Evolutionary conservation across 2,888 invertebrate genomes (phyloP).

Genomic region (Piscicola geometra): DNA sequence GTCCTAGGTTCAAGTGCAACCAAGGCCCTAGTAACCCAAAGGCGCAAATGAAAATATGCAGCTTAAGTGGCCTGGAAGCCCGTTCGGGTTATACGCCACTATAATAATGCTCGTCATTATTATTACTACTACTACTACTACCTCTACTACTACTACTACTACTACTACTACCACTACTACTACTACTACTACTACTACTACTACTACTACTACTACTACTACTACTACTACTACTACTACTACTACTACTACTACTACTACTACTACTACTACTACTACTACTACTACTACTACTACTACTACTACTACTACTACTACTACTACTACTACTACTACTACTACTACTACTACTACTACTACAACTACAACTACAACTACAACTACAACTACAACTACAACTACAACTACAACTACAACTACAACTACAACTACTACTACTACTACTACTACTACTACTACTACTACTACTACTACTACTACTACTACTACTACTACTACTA

Average conservation of each 20-base stretch:
- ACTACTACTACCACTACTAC: conserved; percentile 22
- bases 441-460: conserved; percentile 29
- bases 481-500: conserved; percentile 32
- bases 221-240: conserved; percentile 14
- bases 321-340: conserved; percentile 29
- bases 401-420: conserved; percentile 16
- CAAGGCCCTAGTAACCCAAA: too few relatives aligned
- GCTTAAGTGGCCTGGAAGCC: too few relatives aligned
- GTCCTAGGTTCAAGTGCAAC: too few relatives aligned
- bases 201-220: conserved; percentile 22
- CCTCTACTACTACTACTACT: conserved; percentile 4
- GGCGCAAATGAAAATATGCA: too few relatives aligned
- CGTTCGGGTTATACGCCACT: too few relatives aligned
- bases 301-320: conserved; percentile 32
- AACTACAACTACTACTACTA: conserved; percentile 13
- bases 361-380: conserved; percentile 1
- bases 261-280: conserved; percentile 31
- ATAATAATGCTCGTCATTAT: background rate
- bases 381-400: conserved; percentile 17
- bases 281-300: conserved; percentile 32
- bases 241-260: conserved; percentile 24
- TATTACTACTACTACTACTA: too few relatives aligned
- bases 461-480: conserved; percentile 32
- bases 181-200: conserved; percentile 24
- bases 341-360: conserved; percentile 16